These are phyloP conservation scores for Leptobrachium ailaonicum DNA, from an alignment of 2,113 vertebrate species.

Conservation along the genomic window DNA sequence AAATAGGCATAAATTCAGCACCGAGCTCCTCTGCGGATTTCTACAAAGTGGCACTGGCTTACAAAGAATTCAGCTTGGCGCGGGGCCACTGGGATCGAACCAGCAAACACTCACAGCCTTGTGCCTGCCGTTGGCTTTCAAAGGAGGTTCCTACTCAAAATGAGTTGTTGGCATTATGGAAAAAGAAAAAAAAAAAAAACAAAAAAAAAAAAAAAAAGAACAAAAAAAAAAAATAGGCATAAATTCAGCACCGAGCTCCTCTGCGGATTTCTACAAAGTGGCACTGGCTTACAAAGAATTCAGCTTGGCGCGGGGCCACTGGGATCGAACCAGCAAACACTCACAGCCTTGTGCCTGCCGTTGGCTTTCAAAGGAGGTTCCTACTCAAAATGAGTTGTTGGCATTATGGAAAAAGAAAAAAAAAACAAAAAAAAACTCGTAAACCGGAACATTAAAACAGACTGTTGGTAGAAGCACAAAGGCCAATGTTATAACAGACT, in stretches of 20 bases:
- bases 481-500: constrained; percentile 24
- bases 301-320: constrained; percentile 18
- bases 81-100: constrained; percentile 10
- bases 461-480: constrained; percentile 38
- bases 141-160: constrained; percentile 14
- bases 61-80: constrained; percentile 36
- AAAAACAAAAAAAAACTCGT: constrained; percentile 26
- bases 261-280: constrained; percentile 24
- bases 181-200: constrained; percentile 21
- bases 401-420: constrained; percentile 38
- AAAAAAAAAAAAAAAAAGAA: not conserved
- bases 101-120: constrained; percentile 39
- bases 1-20: constrained; percentile 13
- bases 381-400: constrained; percentile 15
- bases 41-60: constrained; percentile 22
- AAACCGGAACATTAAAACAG: constrained; percentile 46
- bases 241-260: constrained; percentile 20
- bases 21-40: constrained; percentile 25
- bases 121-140: constrained; percentile 36
- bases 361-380: constrained; percentile 29
- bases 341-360: constrained; percentile 35
- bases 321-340: constrained; percentile 29
- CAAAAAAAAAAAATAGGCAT: constrained; percentile 18
- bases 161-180: constrained; percentile 37
- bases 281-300: constrained; percentile 34